phyloP scores from a whole-genome alignment of 2,797 vertebrate genomes.

The Pteronotus mesoamericanus region DNA sequence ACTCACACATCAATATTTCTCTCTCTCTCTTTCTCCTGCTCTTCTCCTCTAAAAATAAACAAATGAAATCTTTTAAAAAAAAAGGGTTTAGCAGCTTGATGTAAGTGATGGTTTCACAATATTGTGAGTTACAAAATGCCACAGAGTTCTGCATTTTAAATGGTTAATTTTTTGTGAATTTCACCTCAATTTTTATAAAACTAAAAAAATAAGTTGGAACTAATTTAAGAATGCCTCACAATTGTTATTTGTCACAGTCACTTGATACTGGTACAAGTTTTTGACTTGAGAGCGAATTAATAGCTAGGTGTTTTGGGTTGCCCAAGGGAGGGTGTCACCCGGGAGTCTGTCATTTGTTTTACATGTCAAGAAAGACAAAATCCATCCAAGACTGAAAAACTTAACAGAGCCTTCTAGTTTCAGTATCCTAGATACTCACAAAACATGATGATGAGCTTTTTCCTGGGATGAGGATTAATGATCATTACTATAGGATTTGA shows the following conservation, averaged over 20 bases:
- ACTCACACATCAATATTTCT: too few relatives aligned
- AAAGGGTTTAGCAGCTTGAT: neutral
- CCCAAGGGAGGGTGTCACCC: neutral
- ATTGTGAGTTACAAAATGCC: neutral
- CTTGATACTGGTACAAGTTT: neutral
- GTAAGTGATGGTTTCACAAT: neutral
- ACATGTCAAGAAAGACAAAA: neutral
- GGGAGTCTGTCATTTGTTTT: neutral
- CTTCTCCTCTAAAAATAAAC: too few relatives aligned
- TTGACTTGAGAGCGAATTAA: neutral
- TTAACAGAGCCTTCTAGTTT: neutral
- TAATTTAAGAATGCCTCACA: neutral
- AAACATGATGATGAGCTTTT: neutral
- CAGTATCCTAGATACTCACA: neutral
- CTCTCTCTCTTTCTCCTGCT: too few relatives aligned
- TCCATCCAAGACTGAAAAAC: neutral
- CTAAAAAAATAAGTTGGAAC: neutral
- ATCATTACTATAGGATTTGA: neutral
- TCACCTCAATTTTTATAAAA: neutral
- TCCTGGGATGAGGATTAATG: neutral
- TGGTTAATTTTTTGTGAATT: neutral
- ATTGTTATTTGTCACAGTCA: neutral
- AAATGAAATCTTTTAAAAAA: too few relatives aligned
- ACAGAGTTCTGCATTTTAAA: neutral
- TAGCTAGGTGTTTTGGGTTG: neutral